Conservation (phyloP, 2,888 invertebrate genomes). For the Herminia tarsipennalis region DNA sequence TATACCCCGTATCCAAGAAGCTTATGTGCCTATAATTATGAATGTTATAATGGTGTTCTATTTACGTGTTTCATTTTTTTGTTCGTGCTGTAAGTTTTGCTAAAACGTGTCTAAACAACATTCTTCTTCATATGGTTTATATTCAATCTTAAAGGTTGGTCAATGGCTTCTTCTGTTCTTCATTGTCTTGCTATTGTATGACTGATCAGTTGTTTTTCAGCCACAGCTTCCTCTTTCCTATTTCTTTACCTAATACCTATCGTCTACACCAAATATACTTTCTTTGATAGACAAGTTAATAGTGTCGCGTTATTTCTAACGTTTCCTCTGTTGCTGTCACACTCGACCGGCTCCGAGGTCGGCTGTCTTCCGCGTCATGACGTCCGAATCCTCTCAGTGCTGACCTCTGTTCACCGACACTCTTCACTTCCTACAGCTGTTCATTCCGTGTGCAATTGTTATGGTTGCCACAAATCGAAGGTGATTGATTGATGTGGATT, state of each 20-base stretch:
- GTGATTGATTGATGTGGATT: constrained; percentile 24
- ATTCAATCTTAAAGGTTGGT: too few relatives aligned
- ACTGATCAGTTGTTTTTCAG: too few relatives aligned
- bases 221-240: too few relatives aligned
- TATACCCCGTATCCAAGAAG: too few relatives aligned
- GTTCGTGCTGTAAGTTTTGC: too few relatives aligned
- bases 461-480: constrained; percentile 27
- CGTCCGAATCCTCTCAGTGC: constrained; percentile 51
- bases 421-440: constrained; percentile 60
- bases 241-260: background rate
- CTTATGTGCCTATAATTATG: too few relatives aligned
- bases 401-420: constrained; percentile 29
- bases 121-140: too few relatives aligned
- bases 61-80: too few relatives aligned
- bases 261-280: background rate
- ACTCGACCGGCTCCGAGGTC: constrained; percentile 49
- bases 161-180: too few relatives aligned
- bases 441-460: constrained; percentile 23
- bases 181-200: too few relatives aligned
- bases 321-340: constrained; percentile 39
- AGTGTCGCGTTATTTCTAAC: constrained; percentile 23
- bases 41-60: too few relatives aligned
- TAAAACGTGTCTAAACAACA: too few relatives aligned
- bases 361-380: constrained; percentile 62
- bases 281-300: constrained; percentile 14